Percentiles rank a stretch among this genome's conserved stretches.
Conservation (phyloP, 2,113 vertebrate species). For the Crotalus viridis region DNA sequence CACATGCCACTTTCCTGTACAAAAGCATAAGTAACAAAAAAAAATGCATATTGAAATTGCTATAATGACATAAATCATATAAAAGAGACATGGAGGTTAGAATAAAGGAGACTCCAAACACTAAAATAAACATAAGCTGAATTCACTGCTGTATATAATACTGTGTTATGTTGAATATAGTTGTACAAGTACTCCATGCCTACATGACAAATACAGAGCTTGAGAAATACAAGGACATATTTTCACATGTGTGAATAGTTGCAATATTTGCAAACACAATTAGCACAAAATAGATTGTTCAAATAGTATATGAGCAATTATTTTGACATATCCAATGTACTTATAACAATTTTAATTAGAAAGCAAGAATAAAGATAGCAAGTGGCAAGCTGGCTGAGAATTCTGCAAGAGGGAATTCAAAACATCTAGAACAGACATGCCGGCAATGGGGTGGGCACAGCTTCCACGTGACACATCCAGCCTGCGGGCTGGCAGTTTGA, state of each 20-base stretch:
- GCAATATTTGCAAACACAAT: no score
- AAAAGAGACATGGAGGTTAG: not conserved
- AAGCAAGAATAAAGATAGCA: not conserved
- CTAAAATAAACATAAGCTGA: not conserved
- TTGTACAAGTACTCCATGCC: not conserved
- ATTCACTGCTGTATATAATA: no score
- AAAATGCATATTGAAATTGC: not conserved
- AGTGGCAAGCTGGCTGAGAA: not conserved
- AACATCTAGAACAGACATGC: no score
- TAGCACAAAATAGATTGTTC: not conserved
- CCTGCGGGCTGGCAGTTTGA: no score
- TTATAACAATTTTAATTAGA: not conserved
- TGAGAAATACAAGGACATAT: not conserved
- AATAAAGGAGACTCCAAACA: not conserved
- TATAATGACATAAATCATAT: not conserved
- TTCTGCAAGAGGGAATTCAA: not conserved
- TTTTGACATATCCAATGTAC: not conserved
- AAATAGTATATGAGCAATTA: not conserved
- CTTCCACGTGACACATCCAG: no score
- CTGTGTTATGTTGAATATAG: not conserved
- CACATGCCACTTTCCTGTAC: conserved; percentile 75
- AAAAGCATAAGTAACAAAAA: conserved; percentile 13
- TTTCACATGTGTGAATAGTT: no score
- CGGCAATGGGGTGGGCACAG: no score
- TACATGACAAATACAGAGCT: not conserved